Evolutionary conservation across 2,113 vertebrate genomes (phyloP), one percentile per base, ranked within the genome.

Genomic region (Carassius carassius): DNA sequence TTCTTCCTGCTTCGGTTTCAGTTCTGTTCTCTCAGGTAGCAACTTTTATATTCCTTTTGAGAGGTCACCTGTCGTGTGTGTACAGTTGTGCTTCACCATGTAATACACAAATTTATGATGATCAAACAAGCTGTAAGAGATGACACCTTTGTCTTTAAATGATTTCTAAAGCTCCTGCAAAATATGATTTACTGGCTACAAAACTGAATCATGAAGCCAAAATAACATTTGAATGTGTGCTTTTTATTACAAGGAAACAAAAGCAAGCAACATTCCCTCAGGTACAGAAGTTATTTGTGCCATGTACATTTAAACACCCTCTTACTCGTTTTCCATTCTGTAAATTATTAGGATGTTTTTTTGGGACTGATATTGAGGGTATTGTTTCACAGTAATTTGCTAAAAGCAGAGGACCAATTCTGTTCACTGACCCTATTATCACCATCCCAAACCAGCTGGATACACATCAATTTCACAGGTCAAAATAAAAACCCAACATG

Each of bases 211-310:
- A 78, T 17, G 14, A 51, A 84, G 62, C 35, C 76, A 79, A 29
- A 32, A 19, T 14, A 86, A 29, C 14, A 23, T 54, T 62, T 35
- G 11, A 67, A 75, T 78, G 81, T 84, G 86, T 84, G 76, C 76
- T 86, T 86, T 79, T 86, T 84, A 86, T 86, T 84, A 79, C 67
- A 85, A 70, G 23, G 75, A 85, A 85, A 79, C 65, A 78, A 54
- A 69, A 54, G 62, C 76, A 79, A 85, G 83, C 83, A 85, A 60
- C 76, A 17, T 72, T 72, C 78, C 35, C 56, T 47, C 32, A 72
- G 75, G 41, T 70, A 72, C 83, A 85, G 29, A 54, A 47, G 49
- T 25, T 79, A 9, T 72, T 67, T 70, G 83, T 79, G 32, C 69
- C 51, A n/a, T 76, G 21, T 63, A 63, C 35, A 1, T n/a, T 3